Percentiles rank a stretch among this genome's conserved stretches.
These are phyloP conservation scores for Hedya salicella DNA, from an alignment of 2,888 invertebrate genomes.

Conservation along the genomic window DNA sequence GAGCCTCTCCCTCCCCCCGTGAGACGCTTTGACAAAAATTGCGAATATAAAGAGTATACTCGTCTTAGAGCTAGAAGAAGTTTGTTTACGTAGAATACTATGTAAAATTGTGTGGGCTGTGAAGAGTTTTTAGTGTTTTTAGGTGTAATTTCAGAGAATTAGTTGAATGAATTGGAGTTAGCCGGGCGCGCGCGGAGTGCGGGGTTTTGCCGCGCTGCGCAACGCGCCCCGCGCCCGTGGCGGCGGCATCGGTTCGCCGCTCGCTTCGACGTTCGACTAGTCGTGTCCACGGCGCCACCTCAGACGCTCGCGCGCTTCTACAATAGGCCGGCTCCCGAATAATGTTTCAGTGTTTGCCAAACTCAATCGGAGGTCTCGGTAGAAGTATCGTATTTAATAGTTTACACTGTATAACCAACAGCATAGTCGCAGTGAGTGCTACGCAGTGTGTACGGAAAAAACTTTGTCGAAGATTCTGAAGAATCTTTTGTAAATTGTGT, in stretches of 20 bases:
- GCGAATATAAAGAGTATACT: conserved; percentile 42
- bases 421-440: conserved; percentile 85
- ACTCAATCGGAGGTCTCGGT: conserved; percentile 84
- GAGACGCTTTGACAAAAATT: conserved; percentile 56
- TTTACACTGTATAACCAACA: conserved; percentile 82
- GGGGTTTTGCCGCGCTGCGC: conserved; percentile 52
- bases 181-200: conserved; percentile 59
- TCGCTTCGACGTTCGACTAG: conserved; percentile 56
- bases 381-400: conserved; percentile 82
- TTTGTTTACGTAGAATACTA: conserved; percentile 23
- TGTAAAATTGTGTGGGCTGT: no score
- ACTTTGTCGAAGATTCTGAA: conserved; percentile 85
- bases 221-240: conserved; percentile 55
- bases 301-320: conserved; percentile 82
- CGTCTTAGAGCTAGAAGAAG: conserved; percentile 37
- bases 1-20: conserved; percentile 62
- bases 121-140: conserved; percentile 44
- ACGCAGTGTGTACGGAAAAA: conserved; percentile 85
- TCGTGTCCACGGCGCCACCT: conserved; percentile 81
- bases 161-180: conserved; percentile 75
- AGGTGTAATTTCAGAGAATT: conserved; percentile 76
- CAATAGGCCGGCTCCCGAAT: conserved; percentile 83
- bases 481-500: conserved; percentile 85
- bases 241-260: conserved; percentile 46
- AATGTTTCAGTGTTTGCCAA: conserved; percentile 85